These are phyloP conservation scores for Plestiodon gilberti DNA, from an alignment of 2,113 vertebrate genomes.

Conservation along the genomic window DNA sequence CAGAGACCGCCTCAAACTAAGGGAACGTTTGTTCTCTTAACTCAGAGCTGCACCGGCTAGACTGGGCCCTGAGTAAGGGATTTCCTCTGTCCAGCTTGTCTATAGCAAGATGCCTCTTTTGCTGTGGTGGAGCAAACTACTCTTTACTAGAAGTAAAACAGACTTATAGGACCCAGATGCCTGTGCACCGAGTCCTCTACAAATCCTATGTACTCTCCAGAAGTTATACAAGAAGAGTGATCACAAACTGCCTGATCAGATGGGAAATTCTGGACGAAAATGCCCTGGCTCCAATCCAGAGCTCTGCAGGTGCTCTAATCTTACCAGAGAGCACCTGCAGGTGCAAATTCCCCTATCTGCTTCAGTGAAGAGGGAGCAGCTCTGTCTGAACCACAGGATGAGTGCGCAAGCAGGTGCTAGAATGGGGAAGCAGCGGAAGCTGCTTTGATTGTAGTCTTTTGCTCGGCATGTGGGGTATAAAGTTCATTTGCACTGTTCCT, in stretches of 20 bases:
- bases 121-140: background rate
- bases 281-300: background rate
- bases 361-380: background rate
- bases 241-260: background rate
- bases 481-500: constrained; percentile 35
- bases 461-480: constrained; percentile 31
- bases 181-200: background rate
- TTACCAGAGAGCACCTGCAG: too few species aligned
- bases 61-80: background rate
- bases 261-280: background rate
- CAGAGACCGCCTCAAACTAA: too few species aligned
- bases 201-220: background rate
- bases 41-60: too few species aligned
- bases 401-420: background rate
- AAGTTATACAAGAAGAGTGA: background rate
- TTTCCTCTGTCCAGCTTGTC: background rate
- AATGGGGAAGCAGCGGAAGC: background rate
- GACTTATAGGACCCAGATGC: background rate
- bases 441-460: background rate
- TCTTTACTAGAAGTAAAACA: background rate
- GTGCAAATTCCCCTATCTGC: background rate
- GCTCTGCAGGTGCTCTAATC: background rate
- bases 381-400: background rate
- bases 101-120: background rate
- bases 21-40: too few species aligned